Percentiles rank a stretch among this genome's conserved stretches.
phyloP scores from a whole-genome alignment of 2,888 invertebrate species.

The Tridacna gigas region DNA sequence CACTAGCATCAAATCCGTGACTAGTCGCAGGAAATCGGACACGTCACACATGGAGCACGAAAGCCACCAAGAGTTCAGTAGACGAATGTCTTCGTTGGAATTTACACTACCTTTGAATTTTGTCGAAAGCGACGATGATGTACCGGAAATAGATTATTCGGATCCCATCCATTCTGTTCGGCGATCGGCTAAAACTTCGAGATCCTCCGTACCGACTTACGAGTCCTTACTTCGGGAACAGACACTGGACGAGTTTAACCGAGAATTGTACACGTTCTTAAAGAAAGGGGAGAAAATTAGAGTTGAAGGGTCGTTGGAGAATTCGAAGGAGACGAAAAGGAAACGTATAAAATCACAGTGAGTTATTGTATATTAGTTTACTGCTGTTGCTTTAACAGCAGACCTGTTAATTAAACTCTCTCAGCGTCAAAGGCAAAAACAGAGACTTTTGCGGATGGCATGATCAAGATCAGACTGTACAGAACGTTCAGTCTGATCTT shows the following conservation, averaged over 20 bases:
- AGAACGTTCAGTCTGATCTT: no score
- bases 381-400: no score
- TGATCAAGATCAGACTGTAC: no score
- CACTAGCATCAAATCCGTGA: not conserved
- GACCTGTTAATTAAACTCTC: no score
- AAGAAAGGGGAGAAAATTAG: not conserved
- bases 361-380: no score
- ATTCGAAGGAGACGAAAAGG: not conserved
- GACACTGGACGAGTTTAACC: slow-evolving; percentile 16
- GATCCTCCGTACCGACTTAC: slow-evolving; percentile 10
- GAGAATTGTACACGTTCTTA: slow-evolving; percentile 6
- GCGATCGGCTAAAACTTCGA: slow-evolving; percentile 15
- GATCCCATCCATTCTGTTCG: slow-evolving; percentile 50
- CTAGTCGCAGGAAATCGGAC: slow-evolving; percentile 2
- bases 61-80: not conserved
- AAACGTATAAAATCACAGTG: not conserved
- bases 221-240: slow-evolving; percentile 20
- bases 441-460: no score
- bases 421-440: no score
- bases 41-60: not conserved
- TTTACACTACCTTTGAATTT: not conserved
- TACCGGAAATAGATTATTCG: slow-evolving; percentile 58
- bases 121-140: slow-evolving; percentile 51
- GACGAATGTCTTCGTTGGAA: not conserved
- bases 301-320: not conserved